phyloP scores from a whole-genome alignment of 2,888 invertebrate species.

The Beris chalybata region DNA sequence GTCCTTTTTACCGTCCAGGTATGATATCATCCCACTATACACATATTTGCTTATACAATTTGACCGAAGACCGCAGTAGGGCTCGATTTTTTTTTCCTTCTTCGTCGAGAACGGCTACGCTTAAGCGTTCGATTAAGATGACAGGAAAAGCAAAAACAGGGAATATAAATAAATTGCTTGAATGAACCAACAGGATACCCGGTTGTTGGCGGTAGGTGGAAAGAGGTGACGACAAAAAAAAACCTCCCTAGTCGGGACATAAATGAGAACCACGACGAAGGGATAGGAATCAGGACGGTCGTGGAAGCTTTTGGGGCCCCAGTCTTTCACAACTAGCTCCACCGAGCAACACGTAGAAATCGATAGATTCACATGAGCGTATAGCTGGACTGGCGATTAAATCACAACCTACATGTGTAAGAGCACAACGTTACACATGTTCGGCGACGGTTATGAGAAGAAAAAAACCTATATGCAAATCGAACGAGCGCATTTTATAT shows the following conservation, averaged over 20 bases:
- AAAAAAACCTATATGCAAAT: constrained; percentile 17
- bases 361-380: constrained; percentile 10
- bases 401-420: constrained; percentile 19
- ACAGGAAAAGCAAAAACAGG: constrained; percentile 30
- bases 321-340: background rate
- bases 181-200: constrained; percentile 29
- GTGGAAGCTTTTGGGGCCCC: too few relatives aligned
- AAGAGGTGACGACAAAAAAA: too few relatives aligned
- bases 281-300: too few relatives aligned
- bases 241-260: too few relatives aligned
- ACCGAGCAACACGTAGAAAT: constrained; percentile 29
- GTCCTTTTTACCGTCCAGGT: background rate
- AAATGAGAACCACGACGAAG: too few relatives aligned
- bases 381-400: constrained; percentile 17
- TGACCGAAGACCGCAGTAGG: constrained; percentile 22
- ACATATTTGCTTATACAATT: constrained; percentile 26
- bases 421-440: constrained; percentile 29
- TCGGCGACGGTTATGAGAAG: constrained; percentile 19
- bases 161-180: constrained; percentile 34
- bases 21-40: constrained; percentile 7
- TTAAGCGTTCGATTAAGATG: constrained; percentile 32
- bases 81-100: constrained; percentile 21
- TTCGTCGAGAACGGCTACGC: background rate
- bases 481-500: constrained; percentile 17
- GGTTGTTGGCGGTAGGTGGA: constrained; percentile 1